Base-by-base conservation (phyloP, 2,888 invertebrate species). In the Hypomecis atomaria region DNA sequence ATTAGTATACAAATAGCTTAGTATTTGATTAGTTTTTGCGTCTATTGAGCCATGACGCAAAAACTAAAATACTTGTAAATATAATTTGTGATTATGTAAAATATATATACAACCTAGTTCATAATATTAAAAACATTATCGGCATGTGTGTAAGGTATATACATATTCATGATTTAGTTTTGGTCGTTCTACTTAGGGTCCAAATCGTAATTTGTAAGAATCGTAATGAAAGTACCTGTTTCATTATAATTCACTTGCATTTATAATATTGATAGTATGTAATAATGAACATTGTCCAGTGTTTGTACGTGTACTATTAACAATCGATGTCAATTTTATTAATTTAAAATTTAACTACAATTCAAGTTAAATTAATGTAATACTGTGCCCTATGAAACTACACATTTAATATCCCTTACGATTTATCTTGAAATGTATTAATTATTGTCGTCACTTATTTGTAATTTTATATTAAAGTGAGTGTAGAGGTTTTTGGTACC, bases 41-140 rank as follows among this genome's bases (percentile, higher is more conserved):
- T 88, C 88, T 84, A 72, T 77, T 89, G 90, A 90, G 90, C 90
- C 90, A 70, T 77, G 87, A 85, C 87, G 85, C 83, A 86, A 86
- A 82, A 86, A 83, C 87, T 86, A 83, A 70, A 52, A 63, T 34
- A 13, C 72, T 55, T 71, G 67, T 75, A 74, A 69, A 74, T 43
- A 36, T 36, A 11, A 47, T 34, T 6, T 47, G 23, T 52, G 23
- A 23, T 23, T 23, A 23, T 23, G 23, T 23, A 23, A 23, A 23
- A 33, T 23, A 42, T 10, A 40, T 23, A 52, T 37, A 42, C 8
- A 40, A 40, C 9, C 0, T 52, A 52, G 11, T 8, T 37, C 13
- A 36, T 47, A 47, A 34, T 45, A n/a, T n/a, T n/a, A n/a, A 1
- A 23, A 23, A 23, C 7, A 34, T 42, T 49, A 58, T 6, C 9